phyloP scores from a whole-genome alignment of 2,888 invertebrate genomes.

The Glyphotaelius pellucidus region DNA sequence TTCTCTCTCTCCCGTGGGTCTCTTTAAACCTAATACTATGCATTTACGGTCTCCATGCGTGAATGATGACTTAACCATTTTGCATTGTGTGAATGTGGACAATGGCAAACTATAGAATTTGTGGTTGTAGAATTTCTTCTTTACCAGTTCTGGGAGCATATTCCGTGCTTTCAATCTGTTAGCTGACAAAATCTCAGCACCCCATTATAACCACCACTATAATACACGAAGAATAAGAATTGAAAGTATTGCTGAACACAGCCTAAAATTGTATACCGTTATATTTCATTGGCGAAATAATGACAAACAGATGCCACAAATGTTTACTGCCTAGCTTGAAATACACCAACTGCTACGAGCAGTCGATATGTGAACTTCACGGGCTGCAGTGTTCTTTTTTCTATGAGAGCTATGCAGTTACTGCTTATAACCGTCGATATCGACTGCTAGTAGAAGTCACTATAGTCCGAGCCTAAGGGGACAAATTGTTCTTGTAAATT shows the following conservation, averaged over 20 bases:
- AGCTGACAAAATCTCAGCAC: neutral
- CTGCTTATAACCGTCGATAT: no score
- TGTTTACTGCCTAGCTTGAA: neutral
- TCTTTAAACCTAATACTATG: neutral
- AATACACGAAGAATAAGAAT: neutral
- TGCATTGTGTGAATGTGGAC: neutral
- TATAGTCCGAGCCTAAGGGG: no score
- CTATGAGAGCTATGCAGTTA: no score
- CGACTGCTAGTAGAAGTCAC: no score
- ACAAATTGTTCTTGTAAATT: no score
- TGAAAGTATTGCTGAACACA: neutral
- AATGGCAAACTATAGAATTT: neutral
- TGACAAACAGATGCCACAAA: neutral
- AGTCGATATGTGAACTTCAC: no score
- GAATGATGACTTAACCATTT: neutral
- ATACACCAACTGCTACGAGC: neutral
- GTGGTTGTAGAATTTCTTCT: neutral
- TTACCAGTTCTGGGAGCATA: neutral
- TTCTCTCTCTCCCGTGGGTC: neutral
- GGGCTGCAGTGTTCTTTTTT: no score
- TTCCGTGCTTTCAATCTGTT: neutral
- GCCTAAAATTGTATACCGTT: neutral
- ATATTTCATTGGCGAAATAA: no score
- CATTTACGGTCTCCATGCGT: neutral
- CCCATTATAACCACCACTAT: neutral